Evolutionary conservation across 2,113 vertebrate species (phyloP).

Genomic region (Podocnemis expansa): DNA sequence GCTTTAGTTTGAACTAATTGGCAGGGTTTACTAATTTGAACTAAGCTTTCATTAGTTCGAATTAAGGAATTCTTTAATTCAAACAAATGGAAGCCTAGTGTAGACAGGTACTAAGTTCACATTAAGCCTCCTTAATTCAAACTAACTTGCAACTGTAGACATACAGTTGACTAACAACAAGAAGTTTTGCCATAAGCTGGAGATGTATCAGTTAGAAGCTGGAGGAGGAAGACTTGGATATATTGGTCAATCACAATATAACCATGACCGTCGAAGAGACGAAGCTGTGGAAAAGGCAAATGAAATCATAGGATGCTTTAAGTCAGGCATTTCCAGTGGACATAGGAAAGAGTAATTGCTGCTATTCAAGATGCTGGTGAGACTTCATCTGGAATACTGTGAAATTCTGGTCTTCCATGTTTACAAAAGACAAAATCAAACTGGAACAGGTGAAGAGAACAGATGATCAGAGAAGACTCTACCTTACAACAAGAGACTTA

Average conservation of each 20-base stretch:
- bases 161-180: neutral
- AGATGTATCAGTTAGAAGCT: neutral
- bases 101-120: no score
- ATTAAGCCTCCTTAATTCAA: no score
- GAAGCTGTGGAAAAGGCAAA: neutral
- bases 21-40: no score
- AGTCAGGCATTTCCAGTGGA: neutral
- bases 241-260: neutral
- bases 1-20: no score
- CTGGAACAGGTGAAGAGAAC: neutral
- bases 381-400: neutral
- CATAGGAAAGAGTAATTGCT: no score
- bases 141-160: no score
- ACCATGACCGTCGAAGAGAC: neutral
- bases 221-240: neutral
- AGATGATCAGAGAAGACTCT: neutral
- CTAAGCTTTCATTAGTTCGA: no score
- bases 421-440: neutral
- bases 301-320: neutral
- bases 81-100: no score
- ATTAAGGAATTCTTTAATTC: no score
- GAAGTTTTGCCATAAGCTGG: no score
- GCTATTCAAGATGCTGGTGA: neutral
- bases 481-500: neutral
- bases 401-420: neutral